A percentile compares a stretch with the other conserved stretches of the same genome.
These are phyloP conservation scores for Myxocyprinus asiaticus DNA, from an alignment of 2,113 vertebrate species.

Conservation along the genomic window DNA sequence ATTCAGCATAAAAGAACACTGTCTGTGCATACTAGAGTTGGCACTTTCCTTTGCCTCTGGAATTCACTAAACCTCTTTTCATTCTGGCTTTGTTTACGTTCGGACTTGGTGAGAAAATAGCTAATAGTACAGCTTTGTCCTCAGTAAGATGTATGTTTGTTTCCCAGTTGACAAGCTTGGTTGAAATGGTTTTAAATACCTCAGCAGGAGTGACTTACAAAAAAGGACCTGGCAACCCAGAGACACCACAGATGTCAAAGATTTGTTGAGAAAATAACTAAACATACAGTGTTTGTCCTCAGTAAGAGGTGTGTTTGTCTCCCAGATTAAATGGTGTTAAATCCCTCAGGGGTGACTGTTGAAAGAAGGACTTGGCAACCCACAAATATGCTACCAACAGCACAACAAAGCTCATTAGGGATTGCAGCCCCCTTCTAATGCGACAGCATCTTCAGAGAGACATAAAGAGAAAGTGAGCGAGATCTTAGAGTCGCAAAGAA, in stretches of 20 bases:
- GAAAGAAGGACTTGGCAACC: conserved; percentile 45
- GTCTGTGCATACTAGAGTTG: conserved; percentile 23
- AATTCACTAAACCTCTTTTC: conserved; percentile 42
- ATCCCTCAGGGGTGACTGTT: conserved; percentile 35
- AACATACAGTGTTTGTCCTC: conserved; percentile 18
- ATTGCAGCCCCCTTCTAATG: not conserved
- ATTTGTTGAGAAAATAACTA: conserved; percentile 33
- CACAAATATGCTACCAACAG: conserved; percentile 12
- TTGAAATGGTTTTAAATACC: conserved; percentile 48
- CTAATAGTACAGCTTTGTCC: conserved; percentile 11
- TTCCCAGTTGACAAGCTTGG: conserved; percentile 21
- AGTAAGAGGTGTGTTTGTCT: conserved; percentile 31
- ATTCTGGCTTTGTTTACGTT: conserved; percentile 38
- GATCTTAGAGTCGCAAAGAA: not conserved
- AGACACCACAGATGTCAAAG: not conserved
- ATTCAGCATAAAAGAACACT: not conserved
- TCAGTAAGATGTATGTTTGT: conserved; percentile 28
- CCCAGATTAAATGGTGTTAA: conserved; percentile 43
- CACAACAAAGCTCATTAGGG: conserved; percentile 17
- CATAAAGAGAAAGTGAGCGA: conserved; percentile 6
- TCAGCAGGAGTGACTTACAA: conserved; percentile 31
- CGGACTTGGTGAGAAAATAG: conserved; percentile 40
- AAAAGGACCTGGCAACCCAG: conserved; percentile 44
- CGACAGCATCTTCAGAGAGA: conserved; percentile 25
- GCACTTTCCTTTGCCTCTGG: conserved; percentile 39